phyloP scores from a whole-genome alignment of 2,113 vertebrate genomes.

The Mesoclemmys tuberculata region DNA sequence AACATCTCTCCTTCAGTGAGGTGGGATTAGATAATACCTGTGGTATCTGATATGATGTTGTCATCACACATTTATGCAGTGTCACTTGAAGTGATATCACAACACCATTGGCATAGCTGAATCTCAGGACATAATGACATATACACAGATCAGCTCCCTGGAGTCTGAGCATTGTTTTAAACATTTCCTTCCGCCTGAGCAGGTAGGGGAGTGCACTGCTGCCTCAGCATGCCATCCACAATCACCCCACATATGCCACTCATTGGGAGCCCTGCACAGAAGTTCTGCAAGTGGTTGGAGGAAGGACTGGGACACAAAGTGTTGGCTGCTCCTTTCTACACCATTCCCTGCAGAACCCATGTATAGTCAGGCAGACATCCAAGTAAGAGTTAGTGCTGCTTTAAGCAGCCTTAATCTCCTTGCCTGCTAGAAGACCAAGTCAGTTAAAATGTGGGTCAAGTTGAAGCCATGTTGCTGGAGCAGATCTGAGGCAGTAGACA shows the following conservation, averaged over 20 bases:
- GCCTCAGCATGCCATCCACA: background rate
- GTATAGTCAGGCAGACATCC: background rate
- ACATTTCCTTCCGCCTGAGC: background rate
- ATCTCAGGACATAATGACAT: background rate
- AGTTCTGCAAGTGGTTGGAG: background rate
- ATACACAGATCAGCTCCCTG: background rate
- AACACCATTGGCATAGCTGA: background rate
- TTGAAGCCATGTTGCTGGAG: background rate
- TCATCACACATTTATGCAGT: background rate
- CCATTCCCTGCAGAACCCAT: background rate
- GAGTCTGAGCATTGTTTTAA: accelerated
- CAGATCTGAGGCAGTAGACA: background rate
- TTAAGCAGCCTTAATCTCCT: background rate
- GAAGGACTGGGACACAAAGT: background rate
- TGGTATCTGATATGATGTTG: background rate
- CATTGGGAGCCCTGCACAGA: background rate
- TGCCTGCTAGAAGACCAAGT: accelerated
- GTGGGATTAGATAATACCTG: background rate
- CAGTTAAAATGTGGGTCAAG: background rate
- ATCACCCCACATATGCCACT: background rate
- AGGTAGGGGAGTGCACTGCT: background rate
- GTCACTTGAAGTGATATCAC: background rate
- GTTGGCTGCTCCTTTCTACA: background rate
- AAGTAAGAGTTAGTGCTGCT: background rate
- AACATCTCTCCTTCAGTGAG: background rate